Base-by-base conservation (phyloP, 2,113 vertebrate genomes). In the Ailuropoda melanoleuca region DNA sequence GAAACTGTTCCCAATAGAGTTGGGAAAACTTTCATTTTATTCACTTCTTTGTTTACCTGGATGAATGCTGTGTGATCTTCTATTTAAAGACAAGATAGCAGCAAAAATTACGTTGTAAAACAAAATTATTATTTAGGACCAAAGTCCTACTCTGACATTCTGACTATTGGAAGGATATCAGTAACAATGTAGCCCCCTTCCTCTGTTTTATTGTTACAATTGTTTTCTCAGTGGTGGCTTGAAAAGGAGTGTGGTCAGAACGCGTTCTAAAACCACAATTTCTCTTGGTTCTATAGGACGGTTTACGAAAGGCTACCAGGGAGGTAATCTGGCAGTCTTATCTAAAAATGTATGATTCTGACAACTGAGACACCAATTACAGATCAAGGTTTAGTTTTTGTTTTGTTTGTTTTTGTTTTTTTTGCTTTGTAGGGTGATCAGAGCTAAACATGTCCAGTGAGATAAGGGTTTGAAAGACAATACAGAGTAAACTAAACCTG, bases 311-410 rank as follows among this genome's bases (percentile, higher is more conserved):
- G n/a, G 48, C 75, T 15, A 4, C 66, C 75, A 78, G 74, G 55
- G 34, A 74, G 82, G 72, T 37, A 80, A 17, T 70, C 39, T 43
- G 58, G 53, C 31, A 62, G 23, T 48, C 48, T 53, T 96, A 85
- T 81, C 87, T 92, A 39, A 90, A 94, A 58, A 68, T 1, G 0
- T 34, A 48, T 23, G 80, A 17, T 19, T 88, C 56, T 85, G 70
- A 77, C 93, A 93, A 88, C 21, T 85, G 83, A 97, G 64, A 83
- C 31, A 37, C 39, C 64, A 78, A 94, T 84, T 81, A 88, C 5
- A 86, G 39, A 80, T 66, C 48, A 87, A 78, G 77, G 64, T 93
- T 91, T 37, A 94, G 50, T 18, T 53, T 72, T 83, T 56, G 55
- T 88, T 48, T 37, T 58, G 83, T 74, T 74, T 56, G 46, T 46